Evolutionary conservation across 2,888 invertebrate species (phyloP).

Genomic region (Globia sparganii): DNA sequence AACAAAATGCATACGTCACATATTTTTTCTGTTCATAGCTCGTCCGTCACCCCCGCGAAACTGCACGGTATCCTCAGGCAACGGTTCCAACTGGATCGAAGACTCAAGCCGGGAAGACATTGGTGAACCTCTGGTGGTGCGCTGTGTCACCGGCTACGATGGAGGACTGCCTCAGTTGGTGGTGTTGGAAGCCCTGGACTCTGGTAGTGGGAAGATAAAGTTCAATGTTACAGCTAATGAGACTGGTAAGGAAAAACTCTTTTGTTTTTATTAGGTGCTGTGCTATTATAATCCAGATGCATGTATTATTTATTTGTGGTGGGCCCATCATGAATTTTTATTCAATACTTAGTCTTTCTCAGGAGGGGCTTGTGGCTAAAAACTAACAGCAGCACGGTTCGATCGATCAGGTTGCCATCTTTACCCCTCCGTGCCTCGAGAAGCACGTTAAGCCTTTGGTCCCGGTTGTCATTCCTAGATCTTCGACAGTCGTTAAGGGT

Average conservation of each 20-base stretch:
- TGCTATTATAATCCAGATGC: background rate
- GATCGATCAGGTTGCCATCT: too few relatives aligned
- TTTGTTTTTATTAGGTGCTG: background rate
- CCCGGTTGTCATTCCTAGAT: too few relatives aligned
- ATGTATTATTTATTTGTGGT: background rate
- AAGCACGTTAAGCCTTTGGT: too few relatives aligned
- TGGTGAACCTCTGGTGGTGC: slow-evolving; percentile 92
- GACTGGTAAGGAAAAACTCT: slow-evolving; percentile 77
- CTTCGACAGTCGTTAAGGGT: too few relatives aligned
- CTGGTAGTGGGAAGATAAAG: slow-evolving; percentile 91
- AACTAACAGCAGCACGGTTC: too few relatives aligned
- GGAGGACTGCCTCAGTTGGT: slow-evolving; percentile 96
- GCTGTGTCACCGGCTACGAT: slow-evolving; percentile 96
- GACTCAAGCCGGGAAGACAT: slow-evolving; percentile 80
- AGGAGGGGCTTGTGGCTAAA: too few relatives aligned
- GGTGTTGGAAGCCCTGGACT: slow-evolving; percentile 95
- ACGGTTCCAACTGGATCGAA: slow-evolving; percentile 89
- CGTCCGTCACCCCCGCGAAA: slow-evolving; percentile 96
- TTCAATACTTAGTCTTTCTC: too few relatives aligned
- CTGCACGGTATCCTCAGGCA: slow-evolving; percentile 94
- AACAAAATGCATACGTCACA: background rate
- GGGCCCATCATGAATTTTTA: too few relatives aligned
- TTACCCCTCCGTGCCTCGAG: too few relatives aligned
- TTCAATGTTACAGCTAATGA: slow-evolving; percentile 93
- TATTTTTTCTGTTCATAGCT: slow-evolving; percentile 83